Evolutionary conservation across 2,113 vertebrate genomes (phyloP), one percentile per base, ranked within the genome.

Genomic region (Pontoporia blainvillei): DNA sequence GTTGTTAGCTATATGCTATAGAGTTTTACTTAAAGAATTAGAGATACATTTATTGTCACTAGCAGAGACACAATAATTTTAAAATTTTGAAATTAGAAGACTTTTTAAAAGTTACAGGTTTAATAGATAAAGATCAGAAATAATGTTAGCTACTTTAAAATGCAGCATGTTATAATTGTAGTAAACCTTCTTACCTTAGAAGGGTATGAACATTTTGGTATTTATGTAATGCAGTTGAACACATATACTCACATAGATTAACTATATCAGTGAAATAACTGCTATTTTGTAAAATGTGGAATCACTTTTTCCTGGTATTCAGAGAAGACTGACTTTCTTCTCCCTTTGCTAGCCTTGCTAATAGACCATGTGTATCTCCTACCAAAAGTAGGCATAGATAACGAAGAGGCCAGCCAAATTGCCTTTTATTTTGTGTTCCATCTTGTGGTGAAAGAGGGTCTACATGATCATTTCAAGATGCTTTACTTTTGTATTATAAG

Each of bases 111-210:
- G 21, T 90, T 86, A 27, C 5, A 86, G 11, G 7, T 86, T 90
- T 94, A 82, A 86, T 36, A 81, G 20, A n/a, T 96, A 31, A 85
- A 36, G 34, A 85, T 41, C 13, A 85, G 66, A 66, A 39, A 29
- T 92, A 62, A 72, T 75, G 29, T 86, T 86, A 86, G 6, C 61
- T 78, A 8, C 29, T 85, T 94, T 82, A 86, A 96, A 96, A 46
- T 49, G 20, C 15, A 69, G 1, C 15, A 41, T 69, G n/a, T 64
- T 90, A 69, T 75, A 85, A 81, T 81, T 88, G 20, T 94, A 25
- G 5, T 66, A 29, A 87, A 92, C 41, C n/a, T 75, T 12, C 86
- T 86, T 90, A 94, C 18, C 57, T 94, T 92, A 66, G 29, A 73
- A 79, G 49, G 2, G 9, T 59, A 29, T 34, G 52, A 25, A 31